Evolutionary conservation across 2,113 vertebrate genomes (phyloP).

Genomic region (Rhodinocichla rosea): DNA sequence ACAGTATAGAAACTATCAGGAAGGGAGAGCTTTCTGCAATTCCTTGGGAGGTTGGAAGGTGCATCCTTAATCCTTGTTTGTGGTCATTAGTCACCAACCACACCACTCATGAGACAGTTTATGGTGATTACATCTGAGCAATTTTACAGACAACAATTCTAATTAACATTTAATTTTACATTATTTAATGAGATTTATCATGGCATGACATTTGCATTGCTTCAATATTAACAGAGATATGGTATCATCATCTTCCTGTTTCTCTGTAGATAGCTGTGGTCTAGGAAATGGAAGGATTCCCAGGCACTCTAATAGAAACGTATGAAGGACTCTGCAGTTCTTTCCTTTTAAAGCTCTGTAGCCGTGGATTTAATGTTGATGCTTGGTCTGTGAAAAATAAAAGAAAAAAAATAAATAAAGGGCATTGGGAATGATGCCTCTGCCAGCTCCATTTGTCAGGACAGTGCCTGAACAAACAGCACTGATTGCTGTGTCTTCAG

Average conservation of each 20-base stretch:
- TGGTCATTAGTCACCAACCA: conserved; percentile 69
- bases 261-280: not conserved
- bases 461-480: not conserved
- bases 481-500: not conserved
- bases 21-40: conserved; percentile 15
- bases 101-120: conserved; percentile 53
- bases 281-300: not conserved
- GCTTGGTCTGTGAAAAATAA: not conserved
- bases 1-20: not conserved
- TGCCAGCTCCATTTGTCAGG: not conserved
- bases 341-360: not conserved
- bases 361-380: not conserved
- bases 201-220: not conserved
- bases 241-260: not conserved
- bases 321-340: not conserved
- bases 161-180: conserved; percentile 40
- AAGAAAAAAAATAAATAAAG: not conserved
- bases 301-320: not conserved
- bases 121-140: conserved; percentile 30
- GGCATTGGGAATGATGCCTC: not conserved
- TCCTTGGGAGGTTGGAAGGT: conserved; percentile 20
- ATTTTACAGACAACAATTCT: conserved; percentile 41
- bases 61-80: conserved; percentile 42
- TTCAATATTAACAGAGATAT: not conserved
- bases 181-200: conserved; percentile 42